Percentiles rank a stretch among this genome's conserved stretches.
Evolutionary conservation across 2,888 invertebrate genomes (phyloP).

Genomic region (Campaea margaritaria): DNA sequence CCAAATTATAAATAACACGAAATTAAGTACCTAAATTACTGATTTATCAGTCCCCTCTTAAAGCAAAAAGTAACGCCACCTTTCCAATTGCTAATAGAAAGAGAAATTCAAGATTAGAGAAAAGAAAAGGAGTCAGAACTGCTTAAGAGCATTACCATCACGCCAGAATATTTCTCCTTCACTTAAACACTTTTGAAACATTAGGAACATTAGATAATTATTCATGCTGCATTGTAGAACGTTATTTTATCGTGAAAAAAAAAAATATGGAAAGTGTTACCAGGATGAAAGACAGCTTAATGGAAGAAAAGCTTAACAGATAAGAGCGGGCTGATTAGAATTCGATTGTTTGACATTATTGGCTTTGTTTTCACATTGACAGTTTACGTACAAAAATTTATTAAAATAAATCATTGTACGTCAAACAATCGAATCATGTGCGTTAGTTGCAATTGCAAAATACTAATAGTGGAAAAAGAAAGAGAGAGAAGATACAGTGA

Average conservation of each 20-base stretch:
- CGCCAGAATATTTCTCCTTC: not conserved
- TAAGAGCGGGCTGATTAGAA: not conserved
- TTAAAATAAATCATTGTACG: not conserved
- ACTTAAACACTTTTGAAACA: not conserved
- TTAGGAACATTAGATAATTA: not conserved
- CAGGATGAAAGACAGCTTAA: not conserved
- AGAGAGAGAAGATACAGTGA: conserved; percentile 2
- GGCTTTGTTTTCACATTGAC: too few relatives aligned
- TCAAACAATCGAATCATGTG: conserved; percentile 28
- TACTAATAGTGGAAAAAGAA: conserved; percentile 6
- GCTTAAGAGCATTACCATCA: conserved; percentile 2
- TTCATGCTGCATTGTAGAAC: conserved; percentile 6
- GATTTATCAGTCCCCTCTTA: not conserved
- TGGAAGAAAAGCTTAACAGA: conserved; percentile 2
- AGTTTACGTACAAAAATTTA: too few relatives aligned
- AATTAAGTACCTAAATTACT: not conserved
- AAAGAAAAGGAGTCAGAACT: not conserved
- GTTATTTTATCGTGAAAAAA: conserved; percentile 11
- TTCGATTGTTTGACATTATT: conserved; percentile 3
- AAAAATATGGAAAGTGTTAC: conserved; percentile 8
- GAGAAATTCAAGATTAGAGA: not conserved
- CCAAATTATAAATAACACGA: too few relatives aligned
- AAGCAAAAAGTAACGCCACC: not conserved
- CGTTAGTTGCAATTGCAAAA: conserved; percentile 27
- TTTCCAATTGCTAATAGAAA: not conserved